phyloP scores from a whole-genome alignment of 2,888 invertebrate genomes.

The Gymnoscelis rufifasciata region DNA sequence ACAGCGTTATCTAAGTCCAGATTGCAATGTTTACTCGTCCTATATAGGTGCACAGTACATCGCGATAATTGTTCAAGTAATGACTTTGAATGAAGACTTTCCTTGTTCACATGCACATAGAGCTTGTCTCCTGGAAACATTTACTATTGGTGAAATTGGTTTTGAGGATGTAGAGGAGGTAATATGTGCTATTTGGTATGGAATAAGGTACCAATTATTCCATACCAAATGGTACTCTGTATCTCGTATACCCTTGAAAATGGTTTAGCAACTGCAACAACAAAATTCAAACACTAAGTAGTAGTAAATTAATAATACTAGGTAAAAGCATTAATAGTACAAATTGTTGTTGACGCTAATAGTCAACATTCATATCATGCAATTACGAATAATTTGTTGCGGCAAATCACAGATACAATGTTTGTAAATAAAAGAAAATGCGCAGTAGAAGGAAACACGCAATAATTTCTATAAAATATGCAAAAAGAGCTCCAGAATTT shows the following conservation, averaged over 20 bases:
- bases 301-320: too few relatives aligned
- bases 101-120: slow-evolving; percentile 43
- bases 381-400: not conserved
- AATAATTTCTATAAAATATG: slow-evolving; percentile 40
- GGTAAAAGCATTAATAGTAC: too few relatives aligned
- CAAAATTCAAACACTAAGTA: too few relatives aligned
- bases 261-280: too few relatives aligned
- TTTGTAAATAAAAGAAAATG: slow-evolving; percentile 27
- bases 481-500: slow-evolving; percentile 37
- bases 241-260: too few relatives aligned
- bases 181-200: too few relatives aligned
- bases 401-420: not conserved
- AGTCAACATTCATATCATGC: not conserved
- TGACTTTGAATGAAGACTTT: slow-evolving; percentile 32
- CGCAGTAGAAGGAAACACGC: slow-evolving; percentile 27
- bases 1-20: slow-evolving; percentile 6
- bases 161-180: too few relatives aligned
- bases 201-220: too few relatives aligned
- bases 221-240: too few relatives aligned
- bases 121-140: slow-evolving; percentile 12
- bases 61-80: slow-evolving; percentile 35
- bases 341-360: not conserved
- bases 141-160: not conserved
- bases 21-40: slow-evolving; percentile 29
- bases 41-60: too few relatives aligned